phyloP scores from a whole-genome alignment of 2,888 invertebrate genomes.

The Adelognathus sp. region DNA sequence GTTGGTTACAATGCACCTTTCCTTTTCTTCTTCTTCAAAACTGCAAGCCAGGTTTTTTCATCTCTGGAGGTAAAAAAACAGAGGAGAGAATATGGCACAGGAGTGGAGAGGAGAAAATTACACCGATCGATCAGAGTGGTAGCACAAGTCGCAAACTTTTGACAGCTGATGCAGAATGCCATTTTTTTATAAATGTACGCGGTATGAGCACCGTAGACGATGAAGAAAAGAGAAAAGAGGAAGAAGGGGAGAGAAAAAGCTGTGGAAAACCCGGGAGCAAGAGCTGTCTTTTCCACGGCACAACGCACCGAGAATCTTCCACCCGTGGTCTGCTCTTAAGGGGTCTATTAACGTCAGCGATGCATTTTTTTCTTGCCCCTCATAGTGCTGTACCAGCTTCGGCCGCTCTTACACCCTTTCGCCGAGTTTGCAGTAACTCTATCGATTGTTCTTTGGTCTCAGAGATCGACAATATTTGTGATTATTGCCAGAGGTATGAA shows the following conservation, averaged over 20 bases:
- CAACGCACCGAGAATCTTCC: constrained; percentile 6
- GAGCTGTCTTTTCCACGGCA: neutral
- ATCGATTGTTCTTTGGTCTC: constrained; percentile 68
- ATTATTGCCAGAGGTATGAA: neutral
- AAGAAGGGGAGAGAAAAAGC: constrained; percentile 18
- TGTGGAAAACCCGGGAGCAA: neutral
- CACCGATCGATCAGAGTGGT: neutral
- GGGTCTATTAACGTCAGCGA: constrained; percentile 72
- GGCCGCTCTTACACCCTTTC: constrained; percentile 2
- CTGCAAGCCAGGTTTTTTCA: neutral
- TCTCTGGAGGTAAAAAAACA: neutral
- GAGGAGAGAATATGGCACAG: neutral
- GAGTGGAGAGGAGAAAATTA: neutral
- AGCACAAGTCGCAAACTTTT: constrained; percentile 14
- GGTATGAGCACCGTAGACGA: neutral
- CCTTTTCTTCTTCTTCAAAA: neutral
- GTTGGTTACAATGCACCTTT: neutral
- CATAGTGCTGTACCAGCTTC: constrained; percentile 1
- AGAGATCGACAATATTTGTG: constrained; percentile 1
- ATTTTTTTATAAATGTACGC: constrained; percentile 7
- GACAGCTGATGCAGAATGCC: constrained; percentile 21
- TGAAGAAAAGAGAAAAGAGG: neutral
- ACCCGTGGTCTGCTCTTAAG: constrained; percentile 55
- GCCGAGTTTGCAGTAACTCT: constrained; percentile 3
- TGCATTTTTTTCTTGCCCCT: constrained; percentile 23